Evolutionary conservation across 2,113 vertebrate species (phyloP), one percentile per base, ranked within the genome.

Genomic region (Speoplatyrhinus poulsoni): DNA sequence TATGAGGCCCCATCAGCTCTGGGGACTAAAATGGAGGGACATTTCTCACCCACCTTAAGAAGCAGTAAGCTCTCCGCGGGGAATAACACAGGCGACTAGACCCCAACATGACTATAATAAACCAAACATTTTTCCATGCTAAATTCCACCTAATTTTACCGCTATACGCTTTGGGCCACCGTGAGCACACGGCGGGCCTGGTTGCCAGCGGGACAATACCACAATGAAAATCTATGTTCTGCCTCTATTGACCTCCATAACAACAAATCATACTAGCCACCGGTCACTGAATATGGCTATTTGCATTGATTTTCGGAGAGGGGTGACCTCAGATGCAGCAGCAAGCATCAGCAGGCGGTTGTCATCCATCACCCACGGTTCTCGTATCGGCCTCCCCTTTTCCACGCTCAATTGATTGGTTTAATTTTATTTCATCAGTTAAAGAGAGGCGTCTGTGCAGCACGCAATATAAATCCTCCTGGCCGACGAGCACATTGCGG

Each of bases 41-140:
- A 76, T 86, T 83, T 87, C 85, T 84, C 85, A 82, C 73, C 75
- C 56, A 52, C 72, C 17, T 71, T 82, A 83, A 82, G 70, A 75
- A 72, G 66, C 84, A 82, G 82, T 88, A 88, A 87, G 86, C 4
- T 62, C 70, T 11, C 26, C 26, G 46, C 47, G 36, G 65, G 67
- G 69, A 72, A 65, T 65, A 65, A 81, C 76, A 72, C 77, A 80
- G 76, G 81, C 1, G 61, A 82, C 66, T 49, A 64, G 74, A 71
- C 59, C 46, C 67, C 62, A 17, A 50, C 61, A 6, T 58, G 66
- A 71, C 50, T 3, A 8, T 41, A 41, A 41, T 41, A 41, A 6
- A 41, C 36, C 36, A 12, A 59, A 16, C 32, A 1, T 12, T 64
- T 75, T 62, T 16, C 62, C 52, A 49, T 57, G 64, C 58, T 46